A percentile compares a stretch with the other conserved stretches of the same genome.
Evolutionary conservation across 2,888 invertebrate species (phyloP).

Genomic region (Caenorhabditis sulstoni): DNA sequence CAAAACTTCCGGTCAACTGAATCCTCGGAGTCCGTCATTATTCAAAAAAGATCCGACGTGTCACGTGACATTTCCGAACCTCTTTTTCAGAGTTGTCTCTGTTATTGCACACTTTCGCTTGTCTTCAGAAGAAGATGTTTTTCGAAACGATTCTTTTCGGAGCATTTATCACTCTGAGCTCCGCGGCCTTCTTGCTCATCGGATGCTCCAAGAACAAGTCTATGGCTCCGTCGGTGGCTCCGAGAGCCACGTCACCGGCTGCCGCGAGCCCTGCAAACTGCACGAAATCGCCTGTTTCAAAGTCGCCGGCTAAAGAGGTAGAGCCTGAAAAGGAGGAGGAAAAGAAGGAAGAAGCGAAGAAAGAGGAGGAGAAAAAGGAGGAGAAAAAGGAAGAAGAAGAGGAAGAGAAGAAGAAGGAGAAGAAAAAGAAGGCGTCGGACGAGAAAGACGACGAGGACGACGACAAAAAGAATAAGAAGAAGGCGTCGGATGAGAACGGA

Average conservation of each 20-base stretch:
- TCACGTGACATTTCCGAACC: no score
- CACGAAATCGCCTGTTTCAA: constrained; percentile 4
- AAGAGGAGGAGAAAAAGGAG: neutral
- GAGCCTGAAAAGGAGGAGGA: neutral
- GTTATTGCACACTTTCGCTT: no score
- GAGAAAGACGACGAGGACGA: constrained; percentile 2
- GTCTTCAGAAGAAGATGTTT: constrained; percentile 10
- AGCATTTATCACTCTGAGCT: neutral
- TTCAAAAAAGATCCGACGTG: no score
- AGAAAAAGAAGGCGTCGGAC: constrained; percentile 9
- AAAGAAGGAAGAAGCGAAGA: neutral
- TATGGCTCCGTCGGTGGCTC: constrained; percentile 30
- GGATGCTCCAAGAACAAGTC: constrained; percentile 22
- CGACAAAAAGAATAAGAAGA: constrained; percentile 7
- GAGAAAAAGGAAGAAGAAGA: constrained; percentile 5
- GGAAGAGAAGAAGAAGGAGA: constrained; percentile 4
- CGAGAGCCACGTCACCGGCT: neutral
- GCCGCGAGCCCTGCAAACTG: neutral
- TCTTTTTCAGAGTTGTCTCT: no score
- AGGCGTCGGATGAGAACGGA: neutral
- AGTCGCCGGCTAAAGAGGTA: constrained; percentile 13
- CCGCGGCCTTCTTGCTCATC: constrained; percentile 11
- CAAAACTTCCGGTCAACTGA: neutral
- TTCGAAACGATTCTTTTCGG: constrained; percentile 29
- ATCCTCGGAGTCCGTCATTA: no score